Base-by-base conservation (phyloP, 1,140 invertebrate species). In the Hirudo medicinalis region DNA sequence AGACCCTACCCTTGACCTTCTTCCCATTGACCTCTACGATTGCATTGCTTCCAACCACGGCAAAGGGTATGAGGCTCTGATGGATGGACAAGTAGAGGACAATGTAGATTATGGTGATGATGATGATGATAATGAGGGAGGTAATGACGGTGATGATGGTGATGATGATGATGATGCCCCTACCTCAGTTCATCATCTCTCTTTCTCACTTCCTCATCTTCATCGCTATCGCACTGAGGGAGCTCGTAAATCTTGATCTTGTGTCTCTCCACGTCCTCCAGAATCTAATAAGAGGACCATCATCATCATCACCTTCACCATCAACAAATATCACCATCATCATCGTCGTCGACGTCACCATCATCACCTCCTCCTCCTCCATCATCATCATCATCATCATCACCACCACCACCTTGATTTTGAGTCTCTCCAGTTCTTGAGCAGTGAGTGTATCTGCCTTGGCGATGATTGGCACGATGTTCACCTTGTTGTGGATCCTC, bases 361-460 rank as follows among this genome's bases (percentile, higher is more conserved):
- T 5, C 57, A n/a, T 63, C 6, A n/a, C 15, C 57, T 6, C 19
- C 57, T 6, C 17, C 57, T 8, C 13, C 57, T 8, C 17, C 57
- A 63, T 63, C 57, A 63, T 63, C 6, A 63, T 63, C 57, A 63
- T 32, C 20, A n/a, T 63, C 57, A 22, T 63, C 29, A n/a, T 32
- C 8, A n/a, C 13, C 22, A n/a, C 1, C 8, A 13, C 13, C 20
- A 80, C 80, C 43, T 78, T 82, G 75, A 95, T 94, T 83, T 99
- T 99, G 79, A 99, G 98, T 77, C 90, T 86, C 76, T 87, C 85
- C 81, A 94, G 91, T 82, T 99, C 97, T 77, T 97, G 93, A 0
- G 92, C 91, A 69, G 94, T 98, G 86, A 99, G 88, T 6, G 95
- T 98, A 79, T 99, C 97, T 20, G 96, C 94, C 85, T 99, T 99